These are phyloP conservation scores for Drosophila suzukii DNA, from an alignment of 1,140 invertebrate species.

Conservation along the genomic window DNA sequence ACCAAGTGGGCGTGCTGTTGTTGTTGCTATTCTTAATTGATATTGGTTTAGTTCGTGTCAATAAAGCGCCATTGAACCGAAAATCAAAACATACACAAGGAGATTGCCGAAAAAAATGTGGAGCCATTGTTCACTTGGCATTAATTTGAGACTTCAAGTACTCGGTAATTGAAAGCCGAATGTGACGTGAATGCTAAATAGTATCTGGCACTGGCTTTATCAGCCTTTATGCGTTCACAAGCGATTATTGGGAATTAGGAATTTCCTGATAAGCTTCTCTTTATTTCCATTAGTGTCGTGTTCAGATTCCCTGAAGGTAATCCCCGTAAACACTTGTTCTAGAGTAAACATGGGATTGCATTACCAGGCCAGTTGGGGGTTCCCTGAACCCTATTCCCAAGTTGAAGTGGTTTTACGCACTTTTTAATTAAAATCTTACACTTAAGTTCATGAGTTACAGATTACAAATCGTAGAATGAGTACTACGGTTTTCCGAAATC, in stretches of 20 bases:
- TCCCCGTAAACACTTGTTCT: background rate
- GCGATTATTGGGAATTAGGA: constrained; percentile 14
- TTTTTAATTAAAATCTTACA: background rate
- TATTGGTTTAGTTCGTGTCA: constrained; percentile 62
- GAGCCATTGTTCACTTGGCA: constrained; percentile 44
- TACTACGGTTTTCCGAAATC: too few relatives aligned
- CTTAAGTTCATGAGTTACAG: too few relatives aligned
- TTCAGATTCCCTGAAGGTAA: background rate
- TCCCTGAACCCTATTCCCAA: background rate
- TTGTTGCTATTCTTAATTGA: constrained; percentile 71
- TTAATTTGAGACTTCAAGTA: constrained; percentile 56
- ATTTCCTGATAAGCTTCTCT: constrained; percentile 3
- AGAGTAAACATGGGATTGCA: background rate
- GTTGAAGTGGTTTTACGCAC: too few relatives aligned
- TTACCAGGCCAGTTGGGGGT: background rate
- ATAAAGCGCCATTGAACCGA: constrained; percentile 61
- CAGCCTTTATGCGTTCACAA: constrained; percentile 15
- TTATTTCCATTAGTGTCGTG: background rate
- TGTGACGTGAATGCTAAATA: constrained; percentile 41
- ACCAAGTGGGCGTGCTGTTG: constrained; percentile 51
- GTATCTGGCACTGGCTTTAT: constrained; percentile 1
- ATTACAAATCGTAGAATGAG: too few relatives aligned
- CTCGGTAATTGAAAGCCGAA: constrained; percentile 50
- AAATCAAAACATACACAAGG: constrained; percentile 55
- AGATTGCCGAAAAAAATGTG: constrained; percentile 34